Evolutionary conservation across 2,113 vertebrate species (phyloP).

Genomic region (Greenwoodochromis staneri): DNA sequence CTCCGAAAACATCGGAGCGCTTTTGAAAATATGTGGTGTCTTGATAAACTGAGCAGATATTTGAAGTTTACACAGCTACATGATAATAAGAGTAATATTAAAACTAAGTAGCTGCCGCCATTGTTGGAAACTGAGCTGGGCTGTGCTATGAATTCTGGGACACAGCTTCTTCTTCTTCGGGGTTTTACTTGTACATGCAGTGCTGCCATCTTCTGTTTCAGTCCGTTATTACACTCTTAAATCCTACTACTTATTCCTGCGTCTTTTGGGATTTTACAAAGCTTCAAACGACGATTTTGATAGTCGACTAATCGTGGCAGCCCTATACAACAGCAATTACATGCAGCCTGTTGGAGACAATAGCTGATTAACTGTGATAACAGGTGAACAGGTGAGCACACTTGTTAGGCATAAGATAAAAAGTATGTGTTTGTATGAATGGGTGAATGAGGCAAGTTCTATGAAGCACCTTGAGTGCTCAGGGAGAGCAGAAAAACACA

Average conservation of each 20-base stretch:
- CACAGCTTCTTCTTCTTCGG: background rate
- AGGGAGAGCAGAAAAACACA: accelerated
- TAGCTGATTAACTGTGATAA: background rate
- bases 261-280: accelerated
- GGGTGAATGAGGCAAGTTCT: background rate
- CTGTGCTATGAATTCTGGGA: too few species aligned
- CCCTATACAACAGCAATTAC: background rate
- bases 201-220: background rate
- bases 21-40: too few species aligned
- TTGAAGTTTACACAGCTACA: accelerated
- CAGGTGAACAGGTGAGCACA: background rate
- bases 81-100: too few species aligned
- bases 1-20: accelerated
- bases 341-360: background rate
- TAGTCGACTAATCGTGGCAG: background rate
- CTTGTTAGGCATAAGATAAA: background rate
- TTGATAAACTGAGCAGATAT: too few species aligned
- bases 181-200: background rate
- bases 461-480: background rate
- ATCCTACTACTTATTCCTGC: background rate
- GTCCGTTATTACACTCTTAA: background rate
- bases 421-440: background rate
- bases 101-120: too few species aligned
- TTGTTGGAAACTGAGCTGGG: too few species aligned
- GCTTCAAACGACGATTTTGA: accelerated